Percentiles rank a stretch among this genome's conserved stretches.
These are phyloP conservation scores for Oenanthe melanoleuca DNA, from an alignment of 2,113 vertebrate species.

Conservation along the genomic window DNA sequence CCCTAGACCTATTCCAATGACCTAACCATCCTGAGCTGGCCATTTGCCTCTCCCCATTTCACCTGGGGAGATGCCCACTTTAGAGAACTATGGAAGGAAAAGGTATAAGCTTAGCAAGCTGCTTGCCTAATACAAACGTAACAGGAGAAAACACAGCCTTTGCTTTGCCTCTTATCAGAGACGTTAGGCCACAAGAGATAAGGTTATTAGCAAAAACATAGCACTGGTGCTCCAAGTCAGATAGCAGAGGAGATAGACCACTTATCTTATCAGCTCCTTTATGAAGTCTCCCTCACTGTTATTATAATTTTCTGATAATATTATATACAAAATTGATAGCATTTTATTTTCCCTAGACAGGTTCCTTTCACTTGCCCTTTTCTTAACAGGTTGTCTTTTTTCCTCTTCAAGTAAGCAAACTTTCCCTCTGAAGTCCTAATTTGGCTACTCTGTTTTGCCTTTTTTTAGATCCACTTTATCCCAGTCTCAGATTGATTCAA, in stretches of 20 bases:
- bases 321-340: conserved; percentile 20
- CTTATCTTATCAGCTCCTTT: conserved; percentile 59
- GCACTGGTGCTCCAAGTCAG: conserved; percentile 30
- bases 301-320: conserved; percentile 55
- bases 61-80: not conserved
- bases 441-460: not conserved
- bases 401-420: not conserved
- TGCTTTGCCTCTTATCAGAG: conserved; percentile 41
- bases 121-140: not conserved
- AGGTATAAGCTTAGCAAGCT: not conserved
- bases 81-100: not conserved
- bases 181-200: conserved; percentile 54
- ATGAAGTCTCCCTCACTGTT: conserved; percentile 9
- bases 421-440: not conserved
- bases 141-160: not conserved
- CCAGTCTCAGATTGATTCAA: not conserved
- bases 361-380: conserved; percentile 35
- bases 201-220: conserved; percentile 50
- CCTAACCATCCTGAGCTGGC: not conserved
- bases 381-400: not conserved
- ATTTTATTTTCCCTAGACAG: conserved; percentile 12
- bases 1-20: fast-evolving
- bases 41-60: not conserved
- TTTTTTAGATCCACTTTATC: not conserved
- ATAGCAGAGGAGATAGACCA: conserved; percentile 17